Evolutionary conservation across 2,113 vertebrate genomes (phyloP).

Genomic region (Hippopotamus amphibius): DNA sequence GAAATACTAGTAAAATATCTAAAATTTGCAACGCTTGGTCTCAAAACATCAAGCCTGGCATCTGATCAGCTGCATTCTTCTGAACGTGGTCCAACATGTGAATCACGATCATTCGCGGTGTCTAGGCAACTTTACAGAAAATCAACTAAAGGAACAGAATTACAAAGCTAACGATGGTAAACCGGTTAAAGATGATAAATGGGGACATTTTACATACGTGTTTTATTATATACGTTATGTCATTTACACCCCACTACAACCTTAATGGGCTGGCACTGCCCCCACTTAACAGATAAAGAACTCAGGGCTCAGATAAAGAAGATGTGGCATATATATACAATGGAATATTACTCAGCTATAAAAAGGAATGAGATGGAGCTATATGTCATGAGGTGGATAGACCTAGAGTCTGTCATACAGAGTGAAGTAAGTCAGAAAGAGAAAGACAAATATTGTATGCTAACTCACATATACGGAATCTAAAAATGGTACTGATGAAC

Average conservation of each 20-base stretch:
- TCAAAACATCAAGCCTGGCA: background rate
- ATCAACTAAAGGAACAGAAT: background rate
- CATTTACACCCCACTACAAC: background rate
- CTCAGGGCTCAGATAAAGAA: background rate
- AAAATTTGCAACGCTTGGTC: background rate
- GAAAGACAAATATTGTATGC: too few relatives aligned
- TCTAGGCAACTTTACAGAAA: background rate
- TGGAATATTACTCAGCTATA: too few relatives aligned
- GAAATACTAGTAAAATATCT: background rate
- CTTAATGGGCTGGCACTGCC: background rate
- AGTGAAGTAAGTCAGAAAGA: too few relatives aligned
- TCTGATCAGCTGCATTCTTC: background rate
- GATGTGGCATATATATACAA: too few relatives aligned
- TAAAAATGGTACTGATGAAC: too few relatives aligned
- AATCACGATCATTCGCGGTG: background rate
- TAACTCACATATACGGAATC: too few relatives aligned
- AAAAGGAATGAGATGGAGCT: too few relatives aligned
- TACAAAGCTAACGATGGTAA: background rate
- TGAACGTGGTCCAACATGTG: background rate
- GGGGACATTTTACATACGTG: background rate
- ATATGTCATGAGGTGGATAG: too few relatives aligned
- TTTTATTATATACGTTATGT: background rate
- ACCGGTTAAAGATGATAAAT: background rate
- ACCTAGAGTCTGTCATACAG: too few relatives aligned
- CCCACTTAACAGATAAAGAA: background rate